A percentile compares a stretch with the other conserved stretches of the same genome.
Evolutionary conservation across 2,113 vertebrate genomes (phyloP).

Genomic region (Leucoraja erinaceus): DNA sequence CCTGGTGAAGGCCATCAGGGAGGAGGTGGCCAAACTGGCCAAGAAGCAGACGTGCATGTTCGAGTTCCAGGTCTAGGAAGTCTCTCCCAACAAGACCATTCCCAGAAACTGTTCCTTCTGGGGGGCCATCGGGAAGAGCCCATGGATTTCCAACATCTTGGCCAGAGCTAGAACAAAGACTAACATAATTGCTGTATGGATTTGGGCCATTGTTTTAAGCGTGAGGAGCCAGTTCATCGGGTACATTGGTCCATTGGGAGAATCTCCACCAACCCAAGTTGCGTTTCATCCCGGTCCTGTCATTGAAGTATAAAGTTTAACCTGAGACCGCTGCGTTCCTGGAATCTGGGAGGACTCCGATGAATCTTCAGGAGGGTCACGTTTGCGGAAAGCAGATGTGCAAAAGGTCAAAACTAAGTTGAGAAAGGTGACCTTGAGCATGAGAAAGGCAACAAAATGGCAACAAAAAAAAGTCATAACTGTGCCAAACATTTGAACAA

Average conservation of each 20-base stretch:
- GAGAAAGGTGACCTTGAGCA: no score
- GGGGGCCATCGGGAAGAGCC: neutral
- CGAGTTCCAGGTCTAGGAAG: conserved; percentile 79
- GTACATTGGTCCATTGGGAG: neutral
- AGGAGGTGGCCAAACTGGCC: conserved; percentile 94
- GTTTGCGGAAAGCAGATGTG: neutral
- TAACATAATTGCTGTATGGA: neutral
- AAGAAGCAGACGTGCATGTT: conserved; percentile 96
- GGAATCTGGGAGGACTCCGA: neutral
- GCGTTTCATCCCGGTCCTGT: neutral
- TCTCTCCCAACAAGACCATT: neutral
- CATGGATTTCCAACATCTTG: neutral
- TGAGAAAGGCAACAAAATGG: no score
- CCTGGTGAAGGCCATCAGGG: conserved; percentile 87
- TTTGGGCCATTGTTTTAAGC: neutral
- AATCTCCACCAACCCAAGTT: neutral
- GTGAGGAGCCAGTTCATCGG: neutral
- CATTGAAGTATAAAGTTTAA: neutral
- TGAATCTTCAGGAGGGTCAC: neutral
- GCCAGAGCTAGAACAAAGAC: neutral
- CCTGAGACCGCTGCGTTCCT: neutral
- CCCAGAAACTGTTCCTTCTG: neutral
- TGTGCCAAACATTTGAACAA: no score
- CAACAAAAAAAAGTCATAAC: no score
- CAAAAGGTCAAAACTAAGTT: no score